Evolutionary conservation across 2,888 invertebrate genomes (phyloP).

Genomic region (Polydesmus complanatus): DNA sequence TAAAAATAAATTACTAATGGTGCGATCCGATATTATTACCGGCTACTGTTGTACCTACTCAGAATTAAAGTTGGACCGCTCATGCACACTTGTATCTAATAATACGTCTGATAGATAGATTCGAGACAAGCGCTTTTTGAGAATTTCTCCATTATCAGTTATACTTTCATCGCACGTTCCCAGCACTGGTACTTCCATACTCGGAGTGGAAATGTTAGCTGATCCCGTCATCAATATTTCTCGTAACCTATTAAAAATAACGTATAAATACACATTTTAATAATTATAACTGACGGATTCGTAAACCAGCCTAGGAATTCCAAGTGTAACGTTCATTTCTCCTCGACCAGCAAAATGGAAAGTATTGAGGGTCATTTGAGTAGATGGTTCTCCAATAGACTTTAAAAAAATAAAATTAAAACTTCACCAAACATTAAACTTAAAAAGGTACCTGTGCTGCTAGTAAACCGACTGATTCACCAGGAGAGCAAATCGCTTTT

Average conservation of each 20-base stretch:
- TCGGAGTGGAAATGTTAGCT: slow-evolving; percentile 84
- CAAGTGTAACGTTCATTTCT: slow-evolving; percentile 99
- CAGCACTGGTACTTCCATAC: slow-evolving; percentile 81
- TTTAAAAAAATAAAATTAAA: slow-evolving; percentile 24
- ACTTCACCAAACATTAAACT: not conserved
- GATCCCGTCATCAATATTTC: slow-evolving; percentile 95
- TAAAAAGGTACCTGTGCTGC: slow-evolving; percentile 60
- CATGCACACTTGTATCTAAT: slow-evolving; percentile 49
- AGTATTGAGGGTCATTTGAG: slow-evolving; percentile 99
- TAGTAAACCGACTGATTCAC: slow-evolving; percentile 89
- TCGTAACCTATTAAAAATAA: too few species aligned
- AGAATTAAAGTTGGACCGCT: slow-evolving; percentile 23
- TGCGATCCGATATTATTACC: not conserved
- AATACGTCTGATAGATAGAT: slow-evolving; percentile 67
- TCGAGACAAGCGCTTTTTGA: slow-evolving; percentile 57
- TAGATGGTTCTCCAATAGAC: slow-evolving; percentile 97
- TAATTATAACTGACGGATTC: too few species aligned
- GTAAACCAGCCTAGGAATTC: slow-evolving; percentile 95
- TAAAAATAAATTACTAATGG: not conserved
- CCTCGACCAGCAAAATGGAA: slow-evolving; percentile 99
- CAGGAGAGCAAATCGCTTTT: slow-evolving; percentile 66
- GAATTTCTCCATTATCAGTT: slow-evolving; percentile 43
- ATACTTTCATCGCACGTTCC: not conserved
- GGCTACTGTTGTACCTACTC: slow-evolving; percentile 20
- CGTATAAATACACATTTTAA: too few species aligned